Conservation (phyloP, 1,140 invertebrate species). For the Neuroterus valhalla region DNA sequence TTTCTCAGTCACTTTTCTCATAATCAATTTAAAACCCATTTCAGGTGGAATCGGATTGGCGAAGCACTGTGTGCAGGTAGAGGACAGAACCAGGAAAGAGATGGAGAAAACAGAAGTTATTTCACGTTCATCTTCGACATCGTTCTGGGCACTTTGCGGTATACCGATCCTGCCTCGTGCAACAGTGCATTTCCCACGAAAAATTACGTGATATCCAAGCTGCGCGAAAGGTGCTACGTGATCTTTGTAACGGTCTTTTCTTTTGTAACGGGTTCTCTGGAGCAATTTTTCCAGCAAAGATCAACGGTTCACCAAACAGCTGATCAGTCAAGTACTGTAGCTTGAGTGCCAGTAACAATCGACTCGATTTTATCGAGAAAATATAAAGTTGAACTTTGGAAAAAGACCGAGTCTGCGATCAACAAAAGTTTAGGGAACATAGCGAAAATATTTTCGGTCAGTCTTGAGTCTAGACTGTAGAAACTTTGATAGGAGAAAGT, state of each 20-base stretch:
- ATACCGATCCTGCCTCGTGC: conserved; percentile 24
- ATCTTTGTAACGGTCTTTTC: conserved; percentile 25
- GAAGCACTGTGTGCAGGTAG: not conserved
- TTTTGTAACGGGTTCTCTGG: conserved; percentile 17
- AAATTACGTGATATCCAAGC: conserved; percentile 25
- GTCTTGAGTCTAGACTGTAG: no score
- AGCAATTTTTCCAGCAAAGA: conserved; percentile 14
- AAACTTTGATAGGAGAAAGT: no score
- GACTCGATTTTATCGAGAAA: not conserved
- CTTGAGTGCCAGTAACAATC: not conserved
- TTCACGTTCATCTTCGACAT: conserved; percentile 6
- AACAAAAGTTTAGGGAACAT: no score
- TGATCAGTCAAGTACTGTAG: not conserved
- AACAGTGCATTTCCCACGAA: conserved; percentile 27
- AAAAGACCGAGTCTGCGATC: not conserved
- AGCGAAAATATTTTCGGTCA: no score
- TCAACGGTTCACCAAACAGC: not conserved
- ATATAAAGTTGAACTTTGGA: not conserved
- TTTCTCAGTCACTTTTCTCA: not conserved
- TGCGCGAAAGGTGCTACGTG: conserved; percentile 13
- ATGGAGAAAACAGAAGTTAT: conserved; percentile 12
- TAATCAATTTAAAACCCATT: not conserved
- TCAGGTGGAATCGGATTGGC: not conserved
- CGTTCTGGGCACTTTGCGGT: conserved; percentile 18
- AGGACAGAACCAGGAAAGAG: not conserved